A percentile compares a stretch with the other conserved stretches of the same genome.
Evolutionary conservation across 2,888 invertebrate species (phyloP).

Genomic region (Anoncus sp.): DNA sequence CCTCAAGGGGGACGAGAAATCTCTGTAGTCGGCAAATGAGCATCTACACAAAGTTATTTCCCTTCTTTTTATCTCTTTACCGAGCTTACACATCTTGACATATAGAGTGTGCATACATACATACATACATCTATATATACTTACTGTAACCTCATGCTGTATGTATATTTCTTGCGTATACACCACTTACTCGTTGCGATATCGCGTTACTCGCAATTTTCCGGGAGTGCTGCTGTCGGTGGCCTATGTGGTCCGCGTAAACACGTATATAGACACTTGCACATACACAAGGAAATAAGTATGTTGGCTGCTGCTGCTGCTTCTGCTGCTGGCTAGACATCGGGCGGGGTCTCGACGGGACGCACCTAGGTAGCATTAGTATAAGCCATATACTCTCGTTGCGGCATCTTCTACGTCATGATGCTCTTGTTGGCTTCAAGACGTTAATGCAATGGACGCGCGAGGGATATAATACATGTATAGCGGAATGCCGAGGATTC

Average conservation of each 20-base stretch:
- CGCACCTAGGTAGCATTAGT: constrained; percentile 57
- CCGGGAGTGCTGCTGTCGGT: constrained; percentile 65
- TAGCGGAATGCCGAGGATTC: constrained; percentile 59
- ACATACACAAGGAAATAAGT: background rate
- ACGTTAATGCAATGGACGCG: constrained; percentile 54
- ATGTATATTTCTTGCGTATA: constrained; percentile 25
- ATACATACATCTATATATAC: constrained; percentile 8
- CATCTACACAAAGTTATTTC: constrained; percentile 63
- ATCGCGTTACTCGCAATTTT: constrained; percentile 72
- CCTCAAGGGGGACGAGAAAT: constrained; percentile 37
- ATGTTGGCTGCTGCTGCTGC: no score
- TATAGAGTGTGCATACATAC: constrained; percentile 17
- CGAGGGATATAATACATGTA: constrained; percentile 43
- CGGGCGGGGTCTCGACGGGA: constrained; percentile 59
- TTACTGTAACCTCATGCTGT: constrained; percentile 16
- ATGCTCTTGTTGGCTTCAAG: constrained; percentile 55
- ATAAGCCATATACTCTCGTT: constrained; percentile 6
- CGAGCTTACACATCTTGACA: constrained; percentile 14
- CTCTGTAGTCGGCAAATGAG: constrained; percentile 50
- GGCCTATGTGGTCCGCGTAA: constrained; percentile 47
- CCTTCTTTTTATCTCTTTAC: constrained; percentile 56
- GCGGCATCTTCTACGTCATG: constrained; percentile 36
- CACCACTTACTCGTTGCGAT: constrained; percentile 56
- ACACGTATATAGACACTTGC: constrained; percentile 12
- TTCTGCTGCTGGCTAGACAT: constrained; percentile 58